phyloP scores from a whole-genome alignment of 2,113 vertebrate genomes.

The Pollachius pollachius region DNA sequence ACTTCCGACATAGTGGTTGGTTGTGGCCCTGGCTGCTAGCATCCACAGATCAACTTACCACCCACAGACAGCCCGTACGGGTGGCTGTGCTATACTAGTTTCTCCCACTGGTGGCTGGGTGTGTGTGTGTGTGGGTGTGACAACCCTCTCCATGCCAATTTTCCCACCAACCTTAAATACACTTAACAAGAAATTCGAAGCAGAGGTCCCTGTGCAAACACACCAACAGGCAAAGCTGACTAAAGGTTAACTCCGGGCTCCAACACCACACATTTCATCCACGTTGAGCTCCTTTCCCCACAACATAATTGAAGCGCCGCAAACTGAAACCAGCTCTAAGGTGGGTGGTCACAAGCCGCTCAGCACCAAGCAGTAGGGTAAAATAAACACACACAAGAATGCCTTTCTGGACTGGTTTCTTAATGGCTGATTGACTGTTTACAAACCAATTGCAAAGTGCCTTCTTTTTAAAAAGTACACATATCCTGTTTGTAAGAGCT shows the following conservation, averaged over 20 bases:
- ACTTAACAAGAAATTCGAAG: conserved; percentile 12
- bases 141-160: conserved; percentile 14
- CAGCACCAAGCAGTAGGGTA: conserved; percentile 50
- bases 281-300: conserved; percentile 22
- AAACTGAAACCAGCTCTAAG: conserved; percentile 48
- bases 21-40: not conserved
- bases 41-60: not conserved
- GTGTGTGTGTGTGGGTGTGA: not conserved
- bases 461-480: conserved; percentile 29
- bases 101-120: not conserved
- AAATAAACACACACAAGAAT: conserved; percentile 34
- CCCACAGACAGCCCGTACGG: not conserved
- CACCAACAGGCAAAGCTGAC: conserved; percentile 12
- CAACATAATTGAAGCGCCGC: conserved; percentile 26
- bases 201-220: conserved; percentile 26
- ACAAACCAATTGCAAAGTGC: conserved; percentile 55
- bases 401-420: conserved; percentile 16
- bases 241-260: conserved; percentile 35
- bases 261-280: conserved; percentile 38
- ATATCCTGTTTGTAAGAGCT: conserved; percentile 37
- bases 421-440: conserved; percentile 60
- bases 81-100: conserved; percentile 3
- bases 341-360: conserved; percentile 69
- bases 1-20: not conserved
- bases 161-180: conserved; percentile 26